Evolutionary conservation across 2,888 invertebrate genomes (phyloP), one percentile per base, ranked within the genome.

Genomic region (Ommatoiulus sabulosus): DNA sequence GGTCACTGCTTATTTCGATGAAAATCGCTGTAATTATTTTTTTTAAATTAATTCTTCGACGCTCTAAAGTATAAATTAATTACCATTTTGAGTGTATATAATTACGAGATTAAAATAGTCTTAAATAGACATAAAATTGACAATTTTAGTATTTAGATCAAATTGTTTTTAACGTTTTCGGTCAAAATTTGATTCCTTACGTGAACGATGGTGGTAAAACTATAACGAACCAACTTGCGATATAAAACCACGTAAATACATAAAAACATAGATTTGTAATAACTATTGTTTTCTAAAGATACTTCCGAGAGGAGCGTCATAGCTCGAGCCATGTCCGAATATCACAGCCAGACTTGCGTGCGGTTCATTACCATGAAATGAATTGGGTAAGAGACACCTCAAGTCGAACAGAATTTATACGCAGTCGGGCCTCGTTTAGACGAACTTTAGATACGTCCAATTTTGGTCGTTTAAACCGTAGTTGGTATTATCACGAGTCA

Each of bases 271-370:
- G 15, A 7, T 63, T 72, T 85, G 12, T 17, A 84, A 63, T 63
- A 90, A 0, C 52, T 17, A 8, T 57, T 20, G 44, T 89, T 80
- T 88, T 43, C 89, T 89, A 1, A 90, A 91, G 91, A 88, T 88
- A 88, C 89, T 1, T 89, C 90, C 72, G 92, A 92, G 88, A 88
- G 92, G 84, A 90, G 91, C 80, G 92, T 93, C 1, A 93, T 94
- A 88, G 93, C 93, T 4, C 92, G 92, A 89, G 93, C 93, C 0
- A 92, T 93, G 88, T 91, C 92, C 85, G 93, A 93, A 86, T 93
- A 93, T 90, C 93, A 94, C 88, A 91, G 92, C 7, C 92, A 91
- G 35, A 91, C 92, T n/a, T 92, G 92, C 90, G 90, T 92, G 20
- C 90, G 91, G 48, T 92, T 92, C 89, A 90, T 91, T 1, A 90